phyloP scores from a whole-genome alignment of 64 coral and sea anemone genomes.

The Acropora yongei region DNA sequence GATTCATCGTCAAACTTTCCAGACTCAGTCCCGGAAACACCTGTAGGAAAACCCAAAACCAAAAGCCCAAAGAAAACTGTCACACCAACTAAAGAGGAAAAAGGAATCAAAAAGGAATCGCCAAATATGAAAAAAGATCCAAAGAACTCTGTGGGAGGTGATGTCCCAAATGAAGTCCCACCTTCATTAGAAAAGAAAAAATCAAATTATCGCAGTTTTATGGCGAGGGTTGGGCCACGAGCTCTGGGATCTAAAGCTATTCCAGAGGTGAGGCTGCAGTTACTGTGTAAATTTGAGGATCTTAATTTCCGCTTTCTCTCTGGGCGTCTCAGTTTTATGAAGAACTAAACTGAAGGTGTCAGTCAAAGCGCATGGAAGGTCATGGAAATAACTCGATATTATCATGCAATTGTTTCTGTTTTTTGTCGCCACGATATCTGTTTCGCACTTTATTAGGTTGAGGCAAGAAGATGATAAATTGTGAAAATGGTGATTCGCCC shows the following conservation, averaged over 20 bases:
- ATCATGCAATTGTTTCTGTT: too few relatives aligned
- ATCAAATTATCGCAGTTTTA: constrained; percentile 86
- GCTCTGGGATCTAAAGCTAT: constrained; percentile 83
- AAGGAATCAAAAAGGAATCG: constrained; percentile 46
- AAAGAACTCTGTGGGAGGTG: constrained; percentile 7
- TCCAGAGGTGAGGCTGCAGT: constrained; percentile 59
- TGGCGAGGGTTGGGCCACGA: constrained; percentile 83
- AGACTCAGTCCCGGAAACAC: background rate
- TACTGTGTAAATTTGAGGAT: too few relatives aligned
- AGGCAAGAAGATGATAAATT: too few relatives aligned
- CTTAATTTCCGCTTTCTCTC: too few relatives aligned
- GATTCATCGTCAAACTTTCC: background rate
- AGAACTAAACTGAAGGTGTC: too few relatives aligned
- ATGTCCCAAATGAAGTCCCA: constrained; percentile 52
- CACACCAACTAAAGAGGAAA: constrained; percentile 40
- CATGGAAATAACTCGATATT: too few relatives aligned
- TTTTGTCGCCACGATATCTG: too few relatives aligned
- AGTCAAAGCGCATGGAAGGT: too few relatives aligned
- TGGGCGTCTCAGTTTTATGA: too few relatives aligned
- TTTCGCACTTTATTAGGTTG: too few relatives aligned
- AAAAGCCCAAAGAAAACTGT: constrained; percentile 57
- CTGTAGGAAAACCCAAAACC: background rate
- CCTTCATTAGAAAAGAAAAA: constrained; percentile 91
- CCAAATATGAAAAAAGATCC: constrained; percentile 57
- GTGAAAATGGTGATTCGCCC: too few relatives aligned